Conservation (phyloP, 2,797 vertebrate species). For the Sebastes paucispinis region DNA sequence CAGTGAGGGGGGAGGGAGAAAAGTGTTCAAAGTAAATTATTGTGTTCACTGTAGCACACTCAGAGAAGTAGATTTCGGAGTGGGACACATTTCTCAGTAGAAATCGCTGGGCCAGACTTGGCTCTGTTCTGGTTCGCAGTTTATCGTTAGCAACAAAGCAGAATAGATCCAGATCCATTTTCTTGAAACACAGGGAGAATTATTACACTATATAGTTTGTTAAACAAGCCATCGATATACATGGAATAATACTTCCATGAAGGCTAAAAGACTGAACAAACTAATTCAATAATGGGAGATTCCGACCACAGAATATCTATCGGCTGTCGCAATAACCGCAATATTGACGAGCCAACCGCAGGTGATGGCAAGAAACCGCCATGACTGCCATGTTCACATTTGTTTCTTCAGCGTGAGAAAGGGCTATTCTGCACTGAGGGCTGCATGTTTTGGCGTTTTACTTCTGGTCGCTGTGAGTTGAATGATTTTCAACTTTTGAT, state of each 20-base stretch:
- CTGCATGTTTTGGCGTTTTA: too few species aligned
- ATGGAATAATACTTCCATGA: background rate
- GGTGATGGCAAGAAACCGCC: too few species aligned
- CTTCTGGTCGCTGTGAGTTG: too few species aligned
- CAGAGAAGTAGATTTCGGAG: background rate
- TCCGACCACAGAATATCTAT: background rate
- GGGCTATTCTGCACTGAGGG: too few species aligned
- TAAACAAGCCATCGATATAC: background rate
- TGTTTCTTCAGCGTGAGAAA: too few species aligned
- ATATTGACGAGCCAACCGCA: too few species aligned
- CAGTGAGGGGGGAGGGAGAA: background rate
- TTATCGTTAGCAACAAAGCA: background rate
- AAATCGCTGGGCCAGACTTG: constrained; percentile 4
- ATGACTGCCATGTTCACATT: too few species aligned
- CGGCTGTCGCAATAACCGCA: too few species aligned
- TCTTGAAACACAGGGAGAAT: background rate
- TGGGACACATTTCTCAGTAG: background rate
- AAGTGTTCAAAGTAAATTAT: constrained; percentile 1
- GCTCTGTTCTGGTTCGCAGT: background rate
- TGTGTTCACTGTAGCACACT: background rate
- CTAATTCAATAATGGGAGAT: background rate
- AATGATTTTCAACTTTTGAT: too few species aligned
- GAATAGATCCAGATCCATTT: background rate
- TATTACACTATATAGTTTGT: background rate
- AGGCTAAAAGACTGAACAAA: background rate